Conservation (phyloP, 2,888 invertebrate species). For the Microlaimidae sp. region DNA sequence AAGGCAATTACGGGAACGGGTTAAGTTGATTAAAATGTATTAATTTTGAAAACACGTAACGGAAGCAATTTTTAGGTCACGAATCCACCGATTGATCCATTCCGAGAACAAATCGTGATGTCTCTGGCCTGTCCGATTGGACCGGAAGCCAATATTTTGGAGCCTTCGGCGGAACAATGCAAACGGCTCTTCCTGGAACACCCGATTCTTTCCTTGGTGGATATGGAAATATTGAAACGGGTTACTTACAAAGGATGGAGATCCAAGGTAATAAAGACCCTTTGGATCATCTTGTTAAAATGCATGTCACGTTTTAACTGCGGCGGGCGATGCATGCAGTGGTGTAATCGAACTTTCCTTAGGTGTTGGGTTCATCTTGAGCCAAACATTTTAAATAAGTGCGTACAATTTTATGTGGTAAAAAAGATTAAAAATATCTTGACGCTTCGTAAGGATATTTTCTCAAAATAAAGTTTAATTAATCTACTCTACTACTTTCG, state of each 20-base stretch:
- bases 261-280: too few species aligned
- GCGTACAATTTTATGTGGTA: constrained; percentile 37
- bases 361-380: too few species aligned
- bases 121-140: constrained; percentile 90
- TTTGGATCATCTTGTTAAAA: constrained; percentile 15
- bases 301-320: neutral
- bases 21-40: too few species aligned
- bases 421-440: too few species aligned
- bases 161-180: constrained; percentile 61
- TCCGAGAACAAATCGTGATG: constrained; percentile 97
- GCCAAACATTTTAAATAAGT: too few species aligned
- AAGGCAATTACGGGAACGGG: too few species aligned
- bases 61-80: constrained; percentile 45
- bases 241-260: constrained; percentile 74
- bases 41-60: too few species aligned
- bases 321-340: neutral
- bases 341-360: too few species aligned
- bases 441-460: too few species aligned
- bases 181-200: constrained; percentile 79
- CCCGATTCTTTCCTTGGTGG: constrained; percentile 77
- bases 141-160: constrained; percentile 79
- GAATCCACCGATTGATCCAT: constrained; percentile 98
- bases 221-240: constrained; percentile 66
- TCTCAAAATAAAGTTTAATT: too few species aligned
- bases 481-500: too few species aligned